Evolutionary conservation across 2,113 vertebrate species (phyloP).

Genomic region (Ifrita kowaldi): DNA sequence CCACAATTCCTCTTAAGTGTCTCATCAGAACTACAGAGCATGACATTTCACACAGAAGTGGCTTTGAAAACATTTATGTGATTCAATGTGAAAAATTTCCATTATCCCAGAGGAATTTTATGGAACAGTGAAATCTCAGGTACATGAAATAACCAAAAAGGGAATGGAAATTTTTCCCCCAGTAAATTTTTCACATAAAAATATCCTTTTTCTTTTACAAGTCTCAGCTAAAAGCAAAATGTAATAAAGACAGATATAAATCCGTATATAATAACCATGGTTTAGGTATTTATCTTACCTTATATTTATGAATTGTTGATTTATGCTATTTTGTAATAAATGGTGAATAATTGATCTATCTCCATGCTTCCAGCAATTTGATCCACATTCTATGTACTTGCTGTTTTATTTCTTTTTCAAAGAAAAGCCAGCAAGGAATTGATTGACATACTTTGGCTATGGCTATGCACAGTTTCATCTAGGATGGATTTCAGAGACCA

Average conservation of each 20-base stretch:
- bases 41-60: background rate
- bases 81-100: background rate
- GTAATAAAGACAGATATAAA: background rate
- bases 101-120: background rate
- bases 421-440: background rate
- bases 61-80: background rate
- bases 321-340: background rate
- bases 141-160: background rate
- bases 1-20: background rate
- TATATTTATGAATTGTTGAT: background rate
- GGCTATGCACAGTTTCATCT: background rate
- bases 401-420: background rate
- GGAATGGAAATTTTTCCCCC: background rate
- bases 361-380: background rate
- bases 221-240: background rate
- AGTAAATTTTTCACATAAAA: background rate
- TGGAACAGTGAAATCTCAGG: background rate
- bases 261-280: background rate
- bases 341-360: background rate
- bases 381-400: background rate
- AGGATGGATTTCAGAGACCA: background rate
- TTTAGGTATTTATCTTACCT: background rate
- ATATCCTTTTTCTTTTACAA: background rate
- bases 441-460: background rate
- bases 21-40: background rate